Evolutionary conservation across 2,113 vertebrate genomes (phyloP).

Genomic region (Ibidorhyncha struthersii): DNA sequence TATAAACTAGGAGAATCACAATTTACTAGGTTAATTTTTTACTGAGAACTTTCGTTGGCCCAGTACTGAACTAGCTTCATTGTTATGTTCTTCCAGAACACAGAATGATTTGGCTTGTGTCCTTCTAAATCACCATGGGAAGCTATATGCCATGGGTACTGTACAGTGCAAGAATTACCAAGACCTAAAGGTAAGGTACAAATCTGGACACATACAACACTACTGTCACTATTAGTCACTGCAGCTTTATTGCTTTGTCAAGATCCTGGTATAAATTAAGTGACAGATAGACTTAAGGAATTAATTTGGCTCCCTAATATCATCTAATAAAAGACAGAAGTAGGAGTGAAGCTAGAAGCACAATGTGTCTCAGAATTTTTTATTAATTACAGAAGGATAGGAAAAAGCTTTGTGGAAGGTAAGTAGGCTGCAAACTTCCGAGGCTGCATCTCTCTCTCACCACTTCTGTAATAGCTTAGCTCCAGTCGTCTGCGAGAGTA

Average conservation of each 20-base stretch:
- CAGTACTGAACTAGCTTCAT: background rate
- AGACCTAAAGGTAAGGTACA: background rate
- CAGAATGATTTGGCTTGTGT: background rate
- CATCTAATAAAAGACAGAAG: background rate
- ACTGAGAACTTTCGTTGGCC: background rate
- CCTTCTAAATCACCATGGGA: background rate
- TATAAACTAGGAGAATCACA: conserved; percentile 27
- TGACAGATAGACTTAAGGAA: background rate
- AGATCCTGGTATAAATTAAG: background rate
- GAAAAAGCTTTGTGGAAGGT: background rate
- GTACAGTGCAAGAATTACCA: background rate
- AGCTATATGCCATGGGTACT: background rate
- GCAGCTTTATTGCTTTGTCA: background rate
- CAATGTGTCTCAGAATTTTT: background rate
- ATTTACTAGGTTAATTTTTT: background rate
- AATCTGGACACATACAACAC: background rate
- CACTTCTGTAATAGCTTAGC: background rate
- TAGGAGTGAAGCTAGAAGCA: background rate
- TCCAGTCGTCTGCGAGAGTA: accelerated
- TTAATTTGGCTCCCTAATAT: background rate
- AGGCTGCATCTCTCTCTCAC: background rate
- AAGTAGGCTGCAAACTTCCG: background rate
- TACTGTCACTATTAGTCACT: background rate
- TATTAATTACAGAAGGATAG: background rate
- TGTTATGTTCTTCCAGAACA: background rate